phyloP scores from a whole-genome alignment of 2,888 invertebrate species.

The Lepidonotus clava region DNA sequence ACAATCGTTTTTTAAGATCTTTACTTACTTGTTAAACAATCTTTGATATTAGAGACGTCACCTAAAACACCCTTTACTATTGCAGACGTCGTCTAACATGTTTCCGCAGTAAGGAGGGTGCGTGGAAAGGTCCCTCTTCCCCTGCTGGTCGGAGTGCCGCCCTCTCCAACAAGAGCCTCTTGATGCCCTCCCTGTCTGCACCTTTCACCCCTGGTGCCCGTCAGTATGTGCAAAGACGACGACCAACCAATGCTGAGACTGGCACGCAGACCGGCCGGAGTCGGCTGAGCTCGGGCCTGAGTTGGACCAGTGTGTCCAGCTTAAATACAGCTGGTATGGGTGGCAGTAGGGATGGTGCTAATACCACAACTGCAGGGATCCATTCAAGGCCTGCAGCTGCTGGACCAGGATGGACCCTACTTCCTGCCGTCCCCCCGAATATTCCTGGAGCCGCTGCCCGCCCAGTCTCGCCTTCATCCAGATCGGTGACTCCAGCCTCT shows the following conservation, averaged over 20 bases:
- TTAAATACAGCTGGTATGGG: not conserved
- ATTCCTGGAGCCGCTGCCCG: not conserved
- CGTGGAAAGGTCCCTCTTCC: too few species aligned
- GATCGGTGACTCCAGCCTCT: not conserved
- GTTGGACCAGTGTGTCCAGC: constrained; percentile 14
- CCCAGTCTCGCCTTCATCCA: not conserved
- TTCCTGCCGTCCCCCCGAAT: too few species aligned
- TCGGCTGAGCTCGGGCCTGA: constrained; percentile 3
- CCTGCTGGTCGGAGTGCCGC: not conserved
- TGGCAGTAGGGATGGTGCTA: too few species aligned
- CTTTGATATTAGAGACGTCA: too few species aligned
- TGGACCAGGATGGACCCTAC: too few species aligned
- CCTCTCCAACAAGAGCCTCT: not conserved
- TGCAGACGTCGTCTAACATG: constrained; percentile 15
- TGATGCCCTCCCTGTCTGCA: constrained; percentile 22
- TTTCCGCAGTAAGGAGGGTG: not conserved
- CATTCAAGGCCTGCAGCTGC: too few species aligned
- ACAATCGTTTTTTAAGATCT: too few species aligned
- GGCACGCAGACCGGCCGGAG: constrained; percentile 34
- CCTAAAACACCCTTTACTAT: too few species aligned
- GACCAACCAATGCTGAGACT: not conserved
- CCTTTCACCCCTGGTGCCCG: not conserved
- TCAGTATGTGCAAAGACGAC: not conserved
- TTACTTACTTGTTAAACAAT: too few species aligned
- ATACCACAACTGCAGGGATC: too few species aligned